Conservation (phyloP, 2,888 invertebrate genomes). For the Ormyrus thymus region DNA sequence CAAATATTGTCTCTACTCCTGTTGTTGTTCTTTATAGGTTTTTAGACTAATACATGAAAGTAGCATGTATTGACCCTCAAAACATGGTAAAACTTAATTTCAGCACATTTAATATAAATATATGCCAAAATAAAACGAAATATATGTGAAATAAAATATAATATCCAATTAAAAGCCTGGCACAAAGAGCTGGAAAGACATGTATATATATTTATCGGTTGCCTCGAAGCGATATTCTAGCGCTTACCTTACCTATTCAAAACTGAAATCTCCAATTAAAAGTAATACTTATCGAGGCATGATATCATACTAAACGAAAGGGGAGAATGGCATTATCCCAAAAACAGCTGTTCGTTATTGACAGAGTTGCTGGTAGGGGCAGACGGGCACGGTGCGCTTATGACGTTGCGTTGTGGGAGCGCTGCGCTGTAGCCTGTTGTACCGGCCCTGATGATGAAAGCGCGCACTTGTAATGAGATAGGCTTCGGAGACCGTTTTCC, state of each 20-base stretch:
- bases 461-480: not conserved
- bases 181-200: too few relatives aligned
- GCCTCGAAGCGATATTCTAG: too few relatives aligned
- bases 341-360: slow-evolving; percentile 55
- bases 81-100: not conserved
- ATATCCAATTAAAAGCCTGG: too few relatives aligned
- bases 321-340: not conserved
- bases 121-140: too few relatives aligned
- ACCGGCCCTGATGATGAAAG: slow-evolving; percentile 21
- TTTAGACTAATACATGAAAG: not conserved
- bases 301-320: too few relatives aligned
- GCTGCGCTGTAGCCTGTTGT: slow-evolving; percentile 4
- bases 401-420: not conserved
- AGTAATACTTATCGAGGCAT: too few relatives aligned
- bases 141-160: too few relatives aligned
- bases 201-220: too few relatives aligned
- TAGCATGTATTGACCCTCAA: not conserved
- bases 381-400: slow-evolving; percentile 1
- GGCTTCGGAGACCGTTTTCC: slow-evolving; percentile 1
- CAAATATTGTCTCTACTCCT: slow-evolving; percentile 2
- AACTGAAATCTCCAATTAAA: too few relatives aligned
- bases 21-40: too few relatives aligned
- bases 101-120: not conserved
- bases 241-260: too few relatives aligned
- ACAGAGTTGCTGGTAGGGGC: slow-evolving; percentile 30